These are phyloP conservation scores for Orgyia antiqua DNA, from an alignment of 2,888 invertebrate genomes.

Conservation along the genomic window DNA sequence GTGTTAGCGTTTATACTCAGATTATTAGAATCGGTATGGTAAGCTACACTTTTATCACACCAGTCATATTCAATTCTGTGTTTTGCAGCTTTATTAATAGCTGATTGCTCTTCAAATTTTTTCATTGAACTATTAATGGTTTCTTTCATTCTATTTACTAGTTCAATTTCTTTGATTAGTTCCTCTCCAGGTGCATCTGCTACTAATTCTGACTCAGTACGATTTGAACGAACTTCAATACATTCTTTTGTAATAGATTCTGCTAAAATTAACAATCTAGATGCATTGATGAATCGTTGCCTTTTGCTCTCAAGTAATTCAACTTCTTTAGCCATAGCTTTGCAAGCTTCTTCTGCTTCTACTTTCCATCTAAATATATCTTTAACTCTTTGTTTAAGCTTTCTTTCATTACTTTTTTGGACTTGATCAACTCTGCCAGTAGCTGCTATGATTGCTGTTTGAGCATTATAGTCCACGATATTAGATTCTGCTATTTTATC, in stretches of 20 bases:
- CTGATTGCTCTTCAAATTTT: constrained; percentile 83
- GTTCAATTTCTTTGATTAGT: constrained; percentile 83
- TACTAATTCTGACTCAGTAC: constrained; percentile 84
- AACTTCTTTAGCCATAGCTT: constrained; percentile 84
- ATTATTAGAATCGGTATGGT: constrained; percentile 85
- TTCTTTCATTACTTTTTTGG: constrained; percentile 81
- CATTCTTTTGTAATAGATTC: constrained; percentile 88
- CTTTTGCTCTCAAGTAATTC: constrained; percentile 81
- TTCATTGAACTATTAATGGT: constrained; percentile 79
- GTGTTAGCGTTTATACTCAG: constrained; percentile 83
- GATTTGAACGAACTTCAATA: constrained; percentile 81
- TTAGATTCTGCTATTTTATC: constrained; percentile 72
- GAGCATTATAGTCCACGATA: constrained; percentile 78
- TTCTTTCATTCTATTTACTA: constrained; percentile 83
- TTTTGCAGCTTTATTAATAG: constrained; percentile 88
- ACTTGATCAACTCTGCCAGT: constrained; percentile 81
- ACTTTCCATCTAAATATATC: constrained; percentile 86
- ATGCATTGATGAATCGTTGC: constrained; percentile 81
- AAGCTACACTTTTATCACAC: constrained; percentile 91
- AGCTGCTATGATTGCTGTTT: constrained; percentile 80
- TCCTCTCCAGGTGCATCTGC: constrained; percentile 87
- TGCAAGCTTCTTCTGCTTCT: constrained; percentile 84
- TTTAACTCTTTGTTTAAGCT: constrained; percentile 80
- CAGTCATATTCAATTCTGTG: constrained; percentile 91
- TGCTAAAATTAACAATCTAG: constrained; percentile 81